Evolutionary conservation across 2,888 invertebrate species (phyloP), one percentile per base, ranked within the genome.

Genomic region (Alloplasta piceator): DNA sequence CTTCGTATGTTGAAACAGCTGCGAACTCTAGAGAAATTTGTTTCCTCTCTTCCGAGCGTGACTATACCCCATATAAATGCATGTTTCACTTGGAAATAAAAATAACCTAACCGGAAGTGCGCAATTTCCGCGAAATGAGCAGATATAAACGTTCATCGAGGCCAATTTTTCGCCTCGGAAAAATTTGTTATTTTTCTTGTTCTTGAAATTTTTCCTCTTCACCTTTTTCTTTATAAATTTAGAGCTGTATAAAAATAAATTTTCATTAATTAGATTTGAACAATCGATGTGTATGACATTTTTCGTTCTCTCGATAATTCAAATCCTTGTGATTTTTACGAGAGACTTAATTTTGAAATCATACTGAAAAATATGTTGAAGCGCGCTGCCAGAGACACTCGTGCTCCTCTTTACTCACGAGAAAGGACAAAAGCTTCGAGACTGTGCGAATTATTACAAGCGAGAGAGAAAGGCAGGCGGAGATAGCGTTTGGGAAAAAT

Each of bases 61-160:
- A 56, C 52, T 61, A 52, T 43, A 60, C 39, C 6, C 39, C 39
- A 16, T 48, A 63, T 56, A 6, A 39, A 52, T 61, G 6, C 43
- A 7, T 26, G 55, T 41, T 26, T 26, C 26, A 26, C 3, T 26
- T 66, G 12, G 58, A 74, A 73, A 73, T 26, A 26, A 26, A 26
- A 26, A 26, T 26, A 26, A 26, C 26, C 46, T 73, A 67, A 66
- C 52, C 56, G 63, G 63, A 63, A 67, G 66, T 73, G 48, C 63
- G 43, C 38, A 16, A 16, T 78, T 68, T 68, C n/a, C 43, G 16
- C 41, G 50, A 41, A 14, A 10, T 58, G 58, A 61, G 55, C 26
- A 26, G 26, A 3, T 26, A 43, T 43, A 73, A 78, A 73, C 72
- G 67, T 78, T 78, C 67, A 67, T 78, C 78, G 78, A 72, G 67